Conservation (phyloP, 2,888 invertebrate species). For the Galerucella pusilla region DNA sequence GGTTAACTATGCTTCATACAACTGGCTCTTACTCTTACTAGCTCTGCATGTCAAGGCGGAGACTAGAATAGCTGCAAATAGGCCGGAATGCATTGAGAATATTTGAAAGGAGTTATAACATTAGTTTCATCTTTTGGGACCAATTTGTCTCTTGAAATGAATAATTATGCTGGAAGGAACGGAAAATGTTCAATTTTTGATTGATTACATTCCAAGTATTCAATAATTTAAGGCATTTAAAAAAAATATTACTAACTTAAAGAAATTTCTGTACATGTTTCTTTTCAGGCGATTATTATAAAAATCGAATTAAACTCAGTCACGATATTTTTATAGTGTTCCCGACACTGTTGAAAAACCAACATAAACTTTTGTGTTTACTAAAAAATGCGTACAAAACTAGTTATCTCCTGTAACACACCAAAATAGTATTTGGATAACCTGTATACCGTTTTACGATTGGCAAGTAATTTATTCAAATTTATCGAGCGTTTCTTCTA, state of each 20-base stretch:
- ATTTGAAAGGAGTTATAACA: too few relatives aligned
- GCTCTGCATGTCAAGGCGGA: too few relatives aligned
- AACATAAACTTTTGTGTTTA: neutral
- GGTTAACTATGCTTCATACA: too few relatives aligned
- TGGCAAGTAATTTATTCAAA: conserved; percentile 49
- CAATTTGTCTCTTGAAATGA: too few relatives aligned
- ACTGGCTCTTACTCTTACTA: too few relatives aligned
- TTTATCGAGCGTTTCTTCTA: conserved; percentile 72
- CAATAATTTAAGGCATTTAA: too few relatives aligned
- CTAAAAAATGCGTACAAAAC: neutral
- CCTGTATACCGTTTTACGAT: conserved; percentile 8
- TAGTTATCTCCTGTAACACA: neutral
- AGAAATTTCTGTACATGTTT: too few relatives aligned
- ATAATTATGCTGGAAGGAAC: neutral
- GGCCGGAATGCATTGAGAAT: too few relatives aligned
- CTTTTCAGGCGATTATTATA: neutral
- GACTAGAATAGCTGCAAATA: too few relatives aligned
- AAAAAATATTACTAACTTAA: too few relatives aligned
- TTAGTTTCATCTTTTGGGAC: too few relatives aligned
- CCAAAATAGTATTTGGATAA: conserved; percentile 15
- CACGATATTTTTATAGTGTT: neutral
- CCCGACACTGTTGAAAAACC: neutral
- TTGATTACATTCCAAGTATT: neutral
- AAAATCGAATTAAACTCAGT: neutral
- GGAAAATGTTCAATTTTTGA: neutral